phyloP scores from a whole-genome alignment of 2,888 invertebrate species.

The Automeris io region DNA sequence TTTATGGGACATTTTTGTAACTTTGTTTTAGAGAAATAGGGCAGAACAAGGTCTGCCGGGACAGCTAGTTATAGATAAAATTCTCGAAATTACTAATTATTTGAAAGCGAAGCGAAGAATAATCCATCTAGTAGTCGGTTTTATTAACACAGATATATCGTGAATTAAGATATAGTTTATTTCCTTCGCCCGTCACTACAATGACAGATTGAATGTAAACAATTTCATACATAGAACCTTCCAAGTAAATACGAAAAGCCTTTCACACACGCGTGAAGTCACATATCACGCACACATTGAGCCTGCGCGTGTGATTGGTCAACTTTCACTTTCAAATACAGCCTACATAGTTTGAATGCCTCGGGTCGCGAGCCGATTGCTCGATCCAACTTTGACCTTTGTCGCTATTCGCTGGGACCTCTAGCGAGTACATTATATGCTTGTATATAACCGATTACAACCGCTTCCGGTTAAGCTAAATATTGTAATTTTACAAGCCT shows the following conservation, averaged over 20 bases:
- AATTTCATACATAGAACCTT: slow-evolving; percentile 8
- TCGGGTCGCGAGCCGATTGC: slow-evolving; percentile 45
- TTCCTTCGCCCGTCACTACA: neutral
- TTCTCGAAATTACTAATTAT: too few species aligned
- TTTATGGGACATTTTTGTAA: too few species aligned
- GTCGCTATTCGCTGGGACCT: slow-evolving; percentile 43
- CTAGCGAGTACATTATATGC: neutral
- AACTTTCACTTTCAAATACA: slow-evolving; percentile 65
- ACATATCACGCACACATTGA: slow-evolving; percentile 32
- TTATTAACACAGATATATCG: too few species aligned
- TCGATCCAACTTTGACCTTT: slow-evolving; percentile 58
- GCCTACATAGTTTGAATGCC: slow-evolving; percentile 71
- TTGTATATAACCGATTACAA: neutral
- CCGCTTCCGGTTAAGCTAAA: neutral
- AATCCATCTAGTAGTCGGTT: too few species aligned
- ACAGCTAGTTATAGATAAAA: too few species aligned
- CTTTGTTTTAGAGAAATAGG: too few species aligned
- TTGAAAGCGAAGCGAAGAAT: too few species aligned
- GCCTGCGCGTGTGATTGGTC: slow-evolving; percentile 48
- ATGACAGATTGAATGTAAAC: neutral
- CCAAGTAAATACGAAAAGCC: too few species aligned
- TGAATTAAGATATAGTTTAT: too few species aligned
- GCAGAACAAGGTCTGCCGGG: too few species aligned
- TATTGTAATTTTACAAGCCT: neutral
- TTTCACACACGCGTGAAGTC: slow-evolving; percentile 22